These are phyloP conservation scores for Epizoanthus fatuus DNA, from an alignment of 92 coral and sea anemone species.

Conservation along the genomic window DNA sequence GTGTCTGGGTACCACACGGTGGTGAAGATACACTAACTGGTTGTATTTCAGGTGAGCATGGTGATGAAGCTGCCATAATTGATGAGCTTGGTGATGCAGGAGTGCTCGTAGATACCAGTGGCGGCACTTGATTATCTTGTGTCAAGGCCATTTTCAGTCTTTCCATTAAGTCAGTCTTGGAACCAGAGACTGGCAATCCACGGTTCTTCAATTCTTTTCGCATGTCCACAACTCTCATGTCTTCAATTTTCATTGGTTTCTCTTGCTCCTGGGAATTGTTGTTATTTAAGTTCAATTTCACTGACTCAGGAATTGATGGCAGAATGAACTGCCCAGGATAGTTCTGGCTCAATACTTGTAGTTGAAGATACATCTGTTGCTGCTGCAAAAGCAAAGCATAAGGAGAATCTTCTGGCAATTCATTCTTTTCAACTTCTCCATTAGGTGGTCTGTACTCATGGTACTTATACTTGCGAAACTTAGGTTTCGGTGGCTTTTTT, in stretches of 20 bases:
- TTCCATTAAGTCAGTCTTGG: conserved; percentile 94
- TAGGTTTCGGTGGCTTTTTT: conserved; percentile 87
- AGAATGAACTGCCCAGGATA: conserved; percentile 91
- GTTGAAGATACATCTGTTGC: conserved; percentile 93
- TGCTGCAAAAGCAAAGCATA: conserved; percentile 96
- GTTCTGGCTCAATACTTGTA: conserved; percentile 96
- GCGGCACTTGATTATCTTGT: conserved; percentile 38
- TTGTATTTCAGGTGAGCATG: conserved; percentile 29
- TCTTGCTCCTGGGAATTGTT: conserved; percentile 70
- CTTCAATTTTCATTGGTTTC: conserved; percentile 94
- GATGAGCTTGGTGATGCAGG: conserved; percentile 55
- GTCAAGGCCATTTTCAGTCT: conserved; percentile 78
- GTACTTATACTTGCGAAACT: conserved; percentile 85
- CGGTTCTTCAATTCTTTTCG: conserved; percentile 93
- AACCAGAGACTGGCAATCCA: conserved; percentile 98
- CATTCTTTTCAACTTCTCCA: conserved; percentile 88
- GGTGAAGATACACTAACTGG: conserved; percentile 51
- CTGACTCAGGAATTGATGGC: conserved; percentile 89
- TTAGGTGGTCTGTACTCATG: conserved; percentile 95
- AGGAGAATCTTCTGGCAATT: conserved; percentile 93
- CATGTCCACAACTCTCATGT: conserved; percentile 98
- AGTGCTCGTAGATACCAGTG: conserved; percentile 42
- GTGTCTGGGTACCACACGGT: conserved; percentile 21
- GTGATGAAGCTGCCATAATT: conserved; percentile 42
- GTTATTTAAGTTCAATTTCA: conserved; percentile 60